Evolutionary conservation across 2,888 invertebrate genomes (phyloP).

Genomic region (Cryptocephalus moraei): DNA sequence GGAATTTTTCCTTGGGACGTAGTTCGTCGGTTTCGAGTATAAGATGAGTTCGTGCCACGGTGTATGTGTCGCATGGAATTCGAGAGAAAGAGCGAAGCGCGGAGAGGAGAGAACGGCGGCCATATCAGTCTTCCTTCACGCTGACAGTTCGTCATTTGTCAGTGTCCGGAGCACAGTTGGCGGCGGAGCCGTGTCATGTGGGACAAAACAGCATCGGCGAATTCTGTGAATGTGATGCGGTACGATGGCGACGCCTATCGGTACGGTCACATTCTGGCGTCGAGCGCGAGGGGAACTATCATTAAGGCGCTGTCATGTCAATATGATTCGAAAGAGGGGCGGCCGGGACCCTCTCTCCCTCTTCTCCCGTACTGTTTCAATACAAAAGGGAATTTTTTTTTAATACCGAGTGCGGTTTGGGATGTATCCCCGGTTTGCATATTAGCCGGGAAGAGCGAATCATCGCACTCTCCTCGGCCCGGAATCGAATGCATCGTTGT

Average conservation of each 20-base stretch:
- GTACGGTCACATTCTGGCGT: constrained; percentile 29
- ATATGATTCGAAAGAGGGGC: constrained; percentile 40
- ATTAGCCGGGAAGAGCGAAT: constrained; percentile 32
- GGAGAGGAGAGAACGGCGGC: constrained; percentile 35
- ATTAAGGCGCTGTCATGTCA: constrained; percentile 43
- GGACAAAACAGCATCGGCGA: constrained; percentile 40
- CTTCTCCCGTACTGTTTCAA: constrained; percentile 31
- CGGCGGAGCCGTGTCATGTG: constrained; percentile 40
- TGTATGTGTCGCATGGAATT: constrained; percentile 31
- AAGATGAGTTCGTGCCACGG: too few species aligned
- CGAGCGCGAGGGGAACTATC: constrained; percentile 35
- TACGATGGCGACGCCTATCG: constrained; percentile 1
- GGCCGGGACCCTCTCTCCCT: too few species aligned
- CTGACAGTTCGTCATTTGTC: constrained; percentile 45
- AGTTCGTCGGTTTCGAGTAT: too few species aligned
- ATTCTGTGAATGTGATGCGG: constrained; percentile 31
- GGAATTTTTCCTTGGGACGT: too few species aligned
- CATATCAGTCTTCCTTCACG: constrained; percentile 45
- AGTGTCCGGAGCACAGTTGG: constrained; percentile 42
- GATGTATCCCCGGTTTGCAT: constrained; percentile 34
- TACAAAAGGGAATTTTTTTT: constrained; percentile 38
- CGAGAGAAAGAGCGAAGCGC: constrained; percentile 28
- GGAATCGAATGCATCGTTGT: constrained; percentile 33
- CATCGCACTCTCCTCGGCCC: constrained; percentile 15
- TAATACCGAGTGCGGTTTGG: constrained; percentile 36